Conservation (phyloP, 2,113 vertebrate species). For the Malurus cyaneus region DNA sequence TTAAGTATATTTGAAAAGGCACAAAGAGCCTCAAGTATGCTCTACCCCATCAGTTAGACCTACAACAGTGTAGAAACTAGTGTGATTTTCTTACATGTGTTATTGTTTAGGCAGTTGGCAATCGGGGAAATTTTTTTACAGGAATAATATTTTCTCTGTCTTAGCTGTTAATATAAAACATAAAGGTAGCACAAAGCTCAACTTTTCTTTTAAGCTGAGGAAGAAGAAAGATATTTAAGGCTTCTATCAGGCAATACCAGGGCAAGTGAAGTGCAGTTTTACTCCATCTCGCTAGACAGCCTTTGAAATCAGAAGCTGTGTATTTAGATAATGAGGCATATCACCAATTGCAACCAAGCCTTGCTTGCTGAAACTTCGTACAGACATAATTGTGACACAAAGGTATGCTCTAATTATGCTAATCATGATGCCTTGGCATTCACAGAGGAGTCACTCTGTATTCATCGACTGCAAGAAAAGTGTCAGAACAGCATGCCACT, state of each 20-base stretch:
- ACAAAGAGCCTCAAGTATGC: neutral
- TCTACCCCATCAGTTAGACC: neutral
- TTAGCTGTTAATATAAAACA: neutral
- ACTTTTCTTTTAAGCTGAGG: neutral
- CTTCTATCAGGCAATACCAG: neutral
- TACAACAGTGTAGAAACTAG: neutral
- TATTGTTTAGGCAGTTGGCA: neutral
- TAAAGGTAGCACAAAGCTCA: neutral
- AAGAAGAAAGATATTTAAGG: neutral
- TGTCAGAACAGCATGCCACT: conserved; percentile 71
- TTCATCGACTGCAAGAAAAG: conserved; percentile 29
- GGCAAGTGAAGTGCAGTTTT: neutral
- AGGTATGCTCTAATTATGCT: conserved; percentile 71
- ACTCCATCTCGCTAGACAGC: neutral
- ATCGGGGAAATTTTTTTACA: neutral
- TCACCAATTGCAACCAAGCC: conserved; percentile 40
- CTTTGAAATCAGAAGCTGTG: neutral
- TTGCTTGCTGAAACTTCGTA: conserved; percentile 32
- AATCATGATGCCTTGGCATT: conserved; percentile 56
- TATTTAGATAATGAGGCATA: conserved; percentile 16
- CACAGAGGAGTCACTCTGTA: conserved; percentile 51
- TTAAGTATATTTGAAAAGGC: conserved; percentile 3
- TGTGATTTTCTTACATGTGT: neutral
- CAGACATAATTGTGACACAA: conserved; percentile 44
- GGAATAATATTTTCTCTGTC: conserved; percentile 1